Conservation (phyloP, 2,797 vertebrate species). For the Vultur gryphus region DNA sequence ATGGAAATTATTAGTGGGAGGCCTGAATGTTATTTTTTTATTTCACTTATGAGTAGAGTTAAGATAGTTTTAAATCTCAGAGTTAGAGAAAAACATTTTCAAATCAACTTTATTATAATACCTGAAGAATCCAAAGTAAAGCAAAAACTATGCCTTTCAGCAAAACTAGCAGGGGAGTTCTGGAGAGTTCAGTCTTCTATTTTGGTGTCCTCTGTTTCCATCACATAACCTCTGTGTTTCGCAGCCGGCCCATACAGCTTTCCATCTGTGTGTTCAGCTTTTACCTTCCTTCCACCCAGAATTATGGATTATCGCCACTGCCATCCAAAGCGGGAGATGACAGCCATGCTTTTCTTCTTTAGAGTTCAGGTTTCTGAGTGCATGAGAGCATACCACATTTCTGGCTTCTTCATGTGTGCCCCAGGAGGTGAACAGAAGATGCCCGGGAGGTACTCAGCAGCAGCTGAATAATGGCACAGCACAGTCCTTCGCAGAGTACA, state of each 20-base stretch:
- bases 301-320: not conserved
- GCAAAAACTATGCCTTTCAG: not conserved
- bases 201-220: not conserved
- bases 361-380: not conserved
- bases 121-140: not conserved
- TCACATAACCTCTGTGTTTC: not conserved
- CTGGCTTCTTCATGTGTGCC: not conserved
- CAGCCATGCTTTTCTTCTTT: not conserved
- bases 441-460: not conserved
- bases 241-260: not conserved
- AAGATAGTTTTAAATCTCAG: not conserved
- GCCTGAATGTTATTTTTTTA: not conserved
- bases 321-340: not conserved
- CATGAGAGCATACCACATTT: not conserved
- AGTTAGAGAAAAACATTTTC: not conserved
- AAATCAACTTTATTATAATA: not conserved
- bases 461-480: not conserved
- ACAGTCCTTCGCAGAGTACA: not conserved
- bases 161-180: not conserved
- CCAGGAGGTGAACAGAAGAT: not conserved
- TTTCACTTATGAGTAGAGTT: not conserved
- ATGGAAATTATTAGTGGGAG: slow-evolving; percentile 18
- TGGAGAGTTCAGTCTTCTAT: not conserved
- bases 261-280: not conserved
- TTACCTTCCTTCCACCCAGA: not conserved